phyloP scores from a whole-genome alignment of 2,888 invertebrate species.

The Nephrotoma guestfalica region DNA sequence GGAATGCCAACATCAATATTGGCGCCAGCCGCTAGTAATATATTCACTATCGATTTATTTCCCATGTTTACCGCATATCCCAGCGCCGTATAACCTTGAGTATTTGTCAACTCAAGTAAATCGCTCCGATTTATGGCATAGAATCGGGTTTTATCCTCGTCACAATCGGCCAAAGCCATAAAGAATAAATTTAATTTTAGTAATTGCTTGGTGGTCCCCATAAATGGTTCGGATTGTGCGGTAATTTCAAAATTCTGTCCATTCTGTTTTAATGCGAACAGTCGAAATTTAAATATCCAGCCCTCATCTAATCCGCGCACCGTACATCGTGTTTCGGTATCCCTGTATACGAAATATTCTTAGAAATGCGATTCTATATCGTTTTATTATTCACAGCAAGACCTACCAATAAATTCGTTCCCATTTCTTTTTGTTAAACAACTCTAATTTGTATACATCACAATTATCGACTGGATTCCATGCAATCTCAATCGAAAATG shows the following conservation, averaged over 20 bases:
- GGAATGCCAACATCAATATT: conserved; percentile 26
- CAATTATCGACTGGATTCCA: conserved; percentile 22
- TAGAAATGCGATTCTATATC: not conserved
- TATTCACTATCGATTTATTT: conserved; percentile 26
- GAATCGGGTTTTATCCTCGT: conserved; percentile 28
- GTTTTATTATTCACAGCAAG: not conserved
- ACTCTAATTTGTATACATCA: conserved; percentile 26
- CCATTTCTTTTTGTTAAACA: conserved; percentile 24
- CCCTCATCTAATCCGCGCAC: conserved; percentile 25
- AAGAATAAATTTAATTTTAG: conserved; percentile 24
- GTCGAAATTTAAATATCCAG: conserved; percentile 24
- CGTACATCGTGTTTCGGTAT: conserved; percentile 7
- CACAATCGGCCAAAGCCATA: conserved; percentile 28
- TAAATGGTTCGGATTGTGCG: conserved; percentile 16
- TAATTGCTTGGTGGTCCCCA: conserved; percentile 21
- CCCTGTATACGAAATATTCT: not conserved
- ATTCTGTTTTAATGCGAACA: conserved; percentile 20
- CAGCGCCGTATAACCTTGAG: conserved; percentile 27
- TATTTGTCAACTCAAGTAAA: conserved; percentile 25
- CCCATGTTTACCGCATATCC: conserved; percentile 28
- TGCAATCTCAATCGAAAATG: conserved; percentile 21
- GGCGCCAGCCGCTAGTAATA: conserved; percentile 24
- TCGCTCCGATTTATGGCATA: conserved; percentile 24
- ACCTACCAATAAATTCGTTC: conserved; percentile 23
- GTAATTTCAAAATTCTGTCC: conserved; percentile 7